Base-by-base conservation (phyloP, 2,797 vertebrate genomes). In the Megalops cyprinoides region DNA sequence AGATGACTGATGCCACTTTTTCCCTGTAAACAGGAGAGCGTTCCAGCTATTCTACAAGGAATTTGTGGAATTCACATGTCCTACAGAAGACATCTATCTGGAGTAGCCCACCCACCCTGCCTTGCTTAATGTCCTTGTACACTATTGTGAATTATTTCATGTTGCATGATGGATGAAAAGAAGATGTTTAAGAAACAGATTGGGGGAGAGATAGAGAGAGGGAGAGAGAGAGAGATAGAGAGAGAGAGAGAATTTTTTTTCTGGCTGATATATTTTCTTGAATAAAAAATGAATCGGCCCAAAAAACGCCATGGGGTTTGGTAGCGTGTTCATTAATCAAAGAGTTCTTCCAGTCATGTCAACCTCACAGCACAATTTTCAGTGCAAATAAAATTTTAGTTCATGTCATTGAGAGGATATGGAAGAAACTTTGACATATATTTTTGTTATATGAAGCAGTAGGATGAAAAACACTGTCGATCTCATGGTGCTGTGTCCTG, bases 21-120 rank as follows among this genome's bases (percentile, higher is more conserved):
- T 82, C 67, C 62, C 55, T 31, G 42, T 71, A 73, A 83, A 79
- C 90, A 99, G 98, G 95, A 97, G 95, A 91, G 98, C 98, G 34
- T 99, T 99, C 88, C 98, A 98, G 90, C 94, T 96, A 84, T 99
- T 98, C 93, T 99, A 99, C 92, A 99, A 98, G 92, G 96, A 98
- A 91, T 98, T 96, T 85, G 96, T 99, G 95, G 97, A 99, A 87
- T 96, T 96, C 85, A 97, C 97, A 0, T 99, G 97, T 90, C 98
- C 98, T 49, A 97, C 97, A 28, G 98, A 99, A 87, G 98, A 99
- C 89, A 99, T 99, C 91, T 99, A 99, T 92, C 91, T 99, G 95
- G 98, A 99, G 90, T 99, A 97, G 91, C 81, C 25, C 84, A n/a
- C n/a, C n/a, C n/a, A 62, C 81, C 46, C 88, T 84, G 84, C 88